Evolutionary conservation across 2,888 invertebrate species (phyloP), one percentile per base, ranked within the genome.

Genomic region (Aromia moschata): DNA sequence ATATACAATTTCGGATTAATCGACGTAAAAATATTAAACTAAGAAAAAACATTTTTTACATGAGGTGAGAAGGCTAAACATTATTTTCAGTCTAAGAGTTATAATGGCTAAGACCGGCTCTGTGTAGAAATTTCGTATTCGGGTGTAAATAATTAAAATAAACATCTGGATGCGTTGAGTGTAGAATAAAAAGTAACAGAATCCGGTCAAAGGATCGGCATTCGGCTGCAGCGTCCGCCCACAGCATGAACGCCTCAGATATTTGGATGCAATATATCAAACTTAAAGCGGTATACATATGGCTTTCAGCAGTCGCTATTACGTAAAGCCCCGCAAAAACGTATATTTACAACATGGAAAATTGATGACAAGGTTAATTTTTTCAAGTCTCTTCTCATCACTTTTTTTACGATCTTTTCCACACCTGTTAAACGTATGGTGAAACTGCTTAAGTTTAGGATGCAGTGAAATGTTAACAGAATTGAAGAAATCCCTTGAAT

Each of bases 321-420:
- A 25, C 25, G 25, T 25, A 25, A 25, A 25, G n/a, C 7, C 25
- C 25, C 25, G 25, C 25, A 25, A 7, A 25, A 25, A 25, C 3
- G 7, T 25, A 5, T 25, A 47, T 47, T 31, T 17, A 12, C 47
- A 17, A 11, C 36, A 37, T 47, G 18, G 10, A 36, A 36, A 47
- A 46, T 36, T 17, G 20, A 47, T 47, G 47, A 47, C 36, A 37
- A 37, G 36, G 36, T 18, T 36, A 36, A 37, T 47, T 37, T 47
- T 17, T 47, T 36, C 33, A 36, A 9, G 11, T 46, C 20, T 33
- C 37, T 17, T 47, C 33, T 46, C 16, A 18, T 47, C 12, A 17
- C 36, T 37, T 37, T 47, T 47, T 36, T 47, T 47, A 47, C 36
- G 18, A 10, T 37, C 11, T 47, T 47, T 37, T 36, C 7, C 25